Evolutionary conservation across 2,797 vertebrate genomes (phyloP).

Genomic region (Yasuhikotakia modesta): DNA sequence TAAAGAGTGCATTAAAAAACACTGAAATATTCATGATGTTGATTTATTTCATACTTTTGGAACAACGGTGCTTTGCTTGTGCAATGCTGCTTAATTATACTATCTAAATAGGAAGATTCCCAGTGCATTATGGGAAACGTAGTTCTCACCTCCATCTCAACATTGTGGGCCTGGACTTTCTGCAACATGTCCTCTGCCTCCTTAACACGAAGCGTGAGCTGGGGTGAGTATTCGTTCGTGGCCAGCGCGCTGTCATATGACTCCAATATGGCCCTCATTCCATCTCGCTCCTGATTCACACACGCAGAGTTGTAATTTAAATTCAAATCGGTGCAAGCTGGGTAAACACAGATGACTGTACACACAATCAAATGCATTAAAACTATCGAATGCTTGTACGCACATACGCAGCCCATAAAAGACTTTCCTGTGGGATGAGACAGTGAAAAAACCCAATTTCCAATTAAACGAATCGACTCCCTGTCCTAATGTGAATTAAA

Average conservation of each 20-base stretch:
- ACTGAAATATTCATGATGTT: background rate
- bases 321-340: constrained; percentile 16
- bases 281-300: constrained; percentile 86
- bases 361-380: background rate
- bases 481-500: constrained; percentile 8
- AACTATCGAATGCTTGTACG: constrained; percentile 3
- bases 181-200: constrained; percentile 91
- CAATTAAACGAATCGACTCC: constrained; percentile 1
- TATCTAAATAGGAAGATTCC: background rate
- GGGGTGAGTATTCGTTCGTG: constrained; percentile 83
- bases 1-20: background rate
- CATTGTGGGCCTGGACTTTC: constrained; percentile 83
- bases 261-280: constrained; percentile 91
- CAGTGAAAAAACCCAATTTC: background rate
- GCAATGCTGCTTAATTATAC: too few species aligned
- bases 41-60: background rate
- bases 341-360: constrained; percentile 13
- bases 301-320: constrained; percentile 34
- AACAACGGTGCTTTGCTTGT: background rate
- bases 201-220: constrained; percentile 84
- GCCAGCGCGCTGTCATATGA: constrained; percentile 91
- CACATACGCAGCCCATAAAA: background rate
- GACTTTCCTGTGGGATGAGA: background rate
- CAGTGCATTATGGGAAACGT: constrained; percentile 12
- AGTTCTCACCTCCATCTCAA: constrained; percentile 87